A percentile compares a stretch with the other conserved stretches of the same genome.
These are phyloP conservation scores for Stenchaetothrips biformis DNA, from an alignment of 2,888 invertebrate genomes.

Conservation along the genomic window DNA sequence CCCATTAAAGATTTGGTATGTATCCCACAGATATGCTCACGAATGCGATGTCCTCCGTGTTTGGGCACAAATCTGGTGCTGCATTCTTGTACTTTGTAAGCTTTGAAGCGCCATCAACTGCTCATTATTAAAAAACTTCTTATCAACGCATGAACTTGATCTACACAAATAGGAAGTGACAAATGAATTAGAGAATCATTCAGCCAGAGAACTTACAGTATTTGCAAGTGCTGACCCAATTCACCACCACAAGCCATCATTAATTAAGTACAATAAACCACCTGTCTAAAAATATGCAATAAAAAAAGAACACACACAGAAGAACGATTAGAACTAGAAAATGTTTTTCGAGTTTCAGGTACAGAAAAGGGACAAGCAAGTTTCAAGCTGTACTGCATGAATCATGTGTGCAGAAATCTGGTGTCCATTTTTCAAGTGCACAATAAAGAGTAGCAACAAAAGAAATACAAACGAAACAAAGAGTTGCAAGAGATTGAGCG, in stretches of 20 bases:
- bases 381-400: background rate
- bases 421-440: too few species aligned
- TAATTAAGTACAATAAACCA: background rate
- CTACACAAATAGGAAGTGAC: background rate
- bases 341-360: background rate
- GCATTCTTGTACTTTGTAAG: constrained; percentile 98
- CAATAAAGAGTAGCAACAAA: too few species aligned
- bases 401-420: too few species aligned
- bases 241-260: too few species aligned
- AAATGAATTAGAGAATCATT: background rate
- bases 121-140: constrained; percentile 57
- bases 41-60: constrained; percentile 79
- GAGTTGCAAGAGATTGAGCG: too few species aligned
- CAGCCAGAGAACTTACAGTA: too few species aligned
- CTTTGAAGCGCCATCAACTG: constrained; percentile 96
- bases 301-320: background rate
- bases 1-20: constrained; percentile 89
- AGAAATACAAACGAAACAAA: too few species aligned
- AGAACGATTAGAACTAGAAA: background rate
- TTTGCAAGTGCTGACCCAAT: too few species aligned
- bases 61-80: constrained; percentile 91
- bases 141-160: background rate
- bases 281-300: background rate
- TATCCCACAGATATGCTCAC: constrained; percentile 87
- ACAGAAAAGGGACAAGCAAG: background rate